phyloP scores from a whole-genome alignment of 2,888 invertebrate species.

The Pyralis farinalis region DNA sequence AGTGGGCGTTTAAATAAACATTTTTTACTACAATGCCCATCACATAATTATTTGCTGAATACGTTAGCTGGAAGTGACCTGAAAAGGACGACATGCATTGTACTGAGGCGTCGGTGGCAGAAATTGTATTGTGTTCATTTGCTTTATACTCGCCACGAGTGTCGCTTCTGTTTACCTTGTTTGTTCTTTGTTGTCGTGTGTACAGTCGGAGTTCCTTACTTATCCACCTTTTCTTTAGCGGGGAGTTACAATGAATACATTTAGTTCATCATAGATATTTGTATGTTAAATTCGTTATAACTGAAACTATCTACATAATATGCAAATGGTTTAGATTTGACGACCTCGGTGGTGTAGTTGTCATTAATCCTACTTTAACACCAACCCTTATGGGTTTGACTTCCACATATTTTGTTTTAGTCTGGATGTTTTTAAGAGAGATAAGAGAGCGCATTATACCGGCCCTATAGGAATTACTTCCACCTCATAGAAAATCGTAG shows the following conservation, averaged over 20 bases:
- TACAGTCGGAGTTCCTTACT: conserved; percentile 25
- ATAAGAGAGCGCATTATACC: too few relatives aligned
- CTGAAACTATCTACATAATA: too few relatives aligned
- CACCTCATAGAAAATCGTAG: too few relatives aligned
- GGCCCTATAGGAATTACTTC: too few relatives aligned
- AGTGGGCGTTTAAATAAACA: conserved; percentile 26
- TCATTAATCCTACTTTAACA: too few relatives aligned
- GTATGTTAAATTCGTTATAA: too few relatives aligned
- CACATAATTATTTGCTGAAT: conserved; percentile 62
- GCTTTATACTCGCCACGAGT: conserved; percentile 54
- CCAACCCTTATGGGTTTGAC: too few relatives aligned
- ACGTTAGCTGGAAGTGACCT: conserved; percentile 69
- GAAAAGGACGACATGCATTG: conserved; percentile 65
- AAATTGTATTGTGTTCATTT: conserved; percentile 59
- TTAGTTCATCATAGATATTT: not conserved
- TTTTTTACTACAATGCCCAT: conserved; percentile 41
- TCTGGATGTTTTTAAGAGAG: too few relatives aligned
- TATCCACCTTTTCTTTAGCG: conserved; percentile 9
- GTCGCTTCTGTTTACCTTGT: conserved; percentile 49
- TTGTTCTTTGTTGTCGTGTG: conserved; percentile 59
- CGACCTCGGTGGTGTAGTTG: too few relatives aligned
- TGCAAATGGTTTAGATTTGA: too few relatives aligned
- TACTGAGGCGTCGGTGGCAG: conserved; percentile 62
- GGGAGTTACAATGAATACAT: conserved; percentile 14
- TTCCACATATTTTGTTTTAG: too few relatives aligned